Conservation (phyloP, 2,113 vertebrate genomes). For the Spizaetus ornatus region DNA sequence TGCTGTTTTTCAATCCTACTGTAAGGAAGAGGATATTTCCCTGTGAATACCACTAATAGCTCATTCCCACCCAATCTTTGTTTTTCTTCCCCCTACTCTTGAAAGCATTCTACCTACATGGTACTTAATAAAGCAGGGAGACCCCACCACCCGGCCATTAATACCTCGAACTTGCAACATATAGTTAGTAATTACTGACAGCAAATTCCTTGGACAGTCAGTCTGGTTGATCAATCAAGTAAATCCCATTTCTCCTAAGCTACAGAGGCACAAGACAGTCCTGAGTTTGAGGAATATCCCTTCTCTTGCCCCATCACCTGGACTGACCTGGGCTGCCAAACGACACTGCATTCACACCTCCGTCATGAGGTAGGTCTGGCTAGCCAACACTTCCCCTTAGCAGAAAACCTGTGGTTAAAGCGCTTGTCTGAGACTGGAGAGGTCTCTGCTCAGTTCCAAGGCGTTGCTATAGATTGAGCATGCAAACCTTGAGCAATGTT, state of each 20-base stretch:
- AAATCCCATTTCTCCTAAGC: not conserved
- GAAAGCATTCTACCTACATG: not conserved
- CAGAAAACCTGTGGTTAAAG: not conserved
- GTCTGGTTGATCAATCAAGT: not conserved
- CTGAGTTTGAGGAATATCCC: not conserved
- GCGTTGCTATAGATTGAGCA: accelerated
- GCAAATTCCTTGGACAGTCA: not conserved
- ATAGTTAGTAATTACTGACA: not conserved
- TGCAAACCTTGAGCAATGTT: not conserved
- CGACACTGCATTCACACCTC: not conserved
- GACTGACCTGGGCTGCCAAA: not conserved
- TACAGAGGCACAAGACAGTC: not conserved
- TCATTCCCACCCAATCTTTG: not conserved
- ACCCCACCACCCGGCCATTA: not conserved
- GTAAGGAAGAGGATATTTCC: not conserved
- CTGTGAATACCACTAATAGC: not conserved
- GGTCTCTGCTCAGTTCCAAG: not conserved
- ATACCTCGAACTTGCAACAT: not conserved
- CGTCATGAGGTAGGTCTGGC: not conserved
- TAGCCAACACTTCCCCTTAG: not conserved
- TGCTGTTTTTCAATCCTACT: not conserved
- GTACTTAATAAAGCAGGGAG: not conserved
- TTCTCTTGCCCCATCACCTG: not conserved
- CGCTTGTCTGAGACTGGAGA: not conserved
- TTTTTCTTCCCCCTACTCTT: not conserved